Conservation (phyloP, 2,113 vertebrate species). For the Chaenocephalus aceratus region DNA sequence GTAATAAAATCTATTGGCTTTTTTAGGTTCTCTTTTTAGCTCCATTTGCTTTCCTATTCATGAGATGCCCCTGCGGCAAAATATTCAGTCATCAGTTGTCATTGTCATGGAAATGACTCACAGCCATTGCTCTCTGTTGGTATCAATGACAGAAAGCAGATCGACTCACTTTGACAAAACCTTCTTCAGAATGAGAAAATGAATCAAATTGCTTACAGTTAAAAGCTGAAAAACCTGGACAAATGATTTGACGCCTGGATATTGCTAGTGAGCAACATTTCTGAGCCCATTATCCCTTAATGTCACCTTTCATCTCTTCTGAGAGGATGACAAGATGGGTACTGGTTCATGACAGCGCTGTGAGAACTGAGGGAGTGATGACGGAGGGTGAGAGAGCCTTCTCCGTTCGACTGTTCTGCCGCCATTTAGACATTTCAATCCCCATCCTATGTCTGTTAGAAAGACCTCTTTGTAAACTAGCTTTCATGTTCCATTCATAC, state of each 20-base stretch:
- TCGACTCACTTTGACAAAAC: constrained; percentile 13
- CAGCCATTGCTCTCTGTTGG: constrained; percentile 29
- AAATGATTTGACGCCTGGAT: constrained; percentile 22
- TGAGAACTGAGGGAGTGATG: background rate
- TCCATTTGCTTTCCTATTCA: constrained; percentile 27
- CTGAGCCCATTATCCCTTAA: constrained; percentile 16
- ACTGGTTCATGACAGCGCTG: constrained; percentile 24
- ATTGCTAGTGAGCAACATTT: constrained; percentile 9
- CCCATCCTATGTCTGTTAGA: too few relatives aligned
- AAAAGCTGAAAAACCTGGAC: constrained; percentile 14
- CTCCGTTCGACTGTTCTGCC: background rate
- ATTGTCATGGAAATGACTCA: constrained; percentile 46
- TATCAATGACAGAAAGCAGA: constrained; percentile 23
- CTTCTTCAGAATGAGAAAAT: background rate
- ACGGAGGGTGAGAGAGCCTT: background rate
- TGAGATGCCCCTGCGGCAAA: constrained; percentile 24
- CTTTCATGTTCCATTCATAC: too few relatives aligned
- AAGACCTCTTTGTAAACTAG: too few relatives aligned
- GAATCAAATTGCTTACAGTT: constrained; percentile 11
- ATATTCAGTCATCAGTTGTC: constrained; percentile 20
- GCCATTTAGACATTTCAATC: too few relatives aligned
- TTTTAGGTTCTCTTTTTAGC: constrained; percentile 31
- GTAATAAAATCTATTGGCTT: constrained; percentile 26
- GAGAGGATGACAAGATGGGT: constrained; percentile 13
- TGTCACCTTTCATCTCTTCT: constrained; percentile 22